Evolutionary conservation across 2,797 vertebrate genomes (phyloP).

Genomic region (Salmo trutta): DNA sequence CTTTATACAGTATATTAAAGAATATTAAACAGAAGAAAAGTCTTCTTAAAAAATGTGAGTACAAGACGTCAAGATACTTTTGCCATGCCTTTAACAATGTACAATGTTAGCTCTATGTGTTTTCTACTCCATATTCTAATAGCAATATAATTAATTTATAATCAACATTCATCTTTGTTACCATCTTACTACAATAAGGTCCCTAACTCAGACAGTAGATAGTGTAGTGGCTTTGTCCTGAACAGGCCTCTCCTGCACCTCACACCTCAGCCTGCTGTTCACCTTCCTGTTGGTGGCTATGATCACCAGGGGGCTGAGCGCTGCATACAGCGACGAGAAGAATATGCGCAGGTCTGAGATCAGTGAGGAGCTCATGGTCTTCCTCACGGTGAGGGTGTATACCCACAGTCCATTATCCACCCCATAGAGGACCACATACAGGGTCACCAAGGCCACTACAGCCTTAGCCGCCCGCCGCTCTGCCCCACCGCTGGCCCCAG

Average conservation of each 20-base stretch:
- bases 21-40: neutral
- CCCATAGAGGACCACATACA: conserved; percentile 75
- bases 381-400: conserved; percentile 70
- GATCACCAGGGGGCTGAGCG: conserved; percentile 74
- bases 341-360: conserved; percentile 76
- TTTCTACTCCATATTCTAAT: neutral
- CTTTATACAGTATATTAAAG: neutral
- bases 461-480: conserved; percentile 72
- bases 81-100: neutral
- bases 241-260: conserved; percentile 32
- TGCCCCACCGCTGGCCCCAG: conserved; percentile 25
- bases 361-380: conserved; percentile 68
- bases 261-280: conserved; percentile 63
- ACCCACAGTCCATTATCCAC: conserved; percentile 79
- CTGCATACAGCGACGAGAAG: conserved; percentile 76
- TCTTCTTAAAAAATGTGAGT: neutral
- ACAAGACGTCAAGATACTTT: neutral
- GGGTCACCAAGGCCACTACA: conserved; percentile 69
- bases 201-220: conserved; percentile 54
- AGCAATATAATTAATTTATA: neutral
- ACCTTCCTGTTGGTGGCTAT: conserved; percentile 76
- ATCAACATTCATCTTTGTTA: neutral
- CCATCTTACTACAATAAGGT: neutral
- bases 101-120: neutral
- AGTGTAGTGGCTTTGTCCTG: conserved; percentile 32